Evolutionary conservation across 2,888 invertebrate species (phyloP), one percentile per base, ranked within the genome.

Genomic region (Cosmorhoe ocellata): DNA sequence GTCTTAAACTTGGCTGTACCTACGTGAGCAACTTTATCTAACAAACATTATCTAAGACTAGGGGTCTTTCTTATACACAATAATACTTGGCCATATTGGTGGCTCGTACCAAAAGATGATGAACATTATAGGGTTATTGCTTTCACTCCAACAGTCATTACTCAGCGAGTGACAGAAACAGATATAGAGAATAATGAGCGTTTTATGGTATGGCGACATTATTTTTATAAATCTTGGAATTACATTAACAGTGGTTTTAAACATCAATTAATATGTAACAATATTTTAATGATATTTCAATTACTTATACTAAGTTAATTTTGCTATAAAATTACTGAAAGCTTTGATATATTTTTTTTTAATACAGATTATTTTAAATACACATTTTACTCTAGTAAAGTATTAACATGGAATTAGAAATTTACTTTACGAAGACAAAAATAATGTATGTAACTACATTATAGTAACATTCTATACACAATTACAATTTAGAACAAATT

Each of bases 21-120:
- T 24, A 24, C 24, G 69, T 85, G 86, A 86, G 86, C 86, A 85
- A 61, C 67, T 75, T 76, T 71, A 76, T 68, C 81, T 65, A 71
- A 69, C 74, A 77, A 81, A 77, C 72, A 74, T 77, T 81, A 81
- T 67, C 83, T 86, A 84, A 76, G 84, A 86, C 86, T 86, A 86
- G 85, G 81, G 81, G n/a, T 68, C 78, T 74, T 71, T 70, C 68
- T 75, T 79, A 80, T 66, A 71, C 69, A 73, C 70, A 72, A 75
- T 79, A 83, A 81, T 83, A 84, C 80, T 79, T 63, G 66, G 63
- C 53, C 38, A 13, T 22, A 43, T 41, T 13, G 36, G 40, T 13
- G 3, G 28, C 22, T 22, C 24, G 11, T 10, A 46, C 28, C 46
- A 46, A 10, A 46, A 24, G 22, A 45, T 26, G 31, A 40, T 34